Evolutionary conservation across 2,113 vertebrate genomes (phyloP).

Genomic region (Psilopsiagon aymara): DNA sequence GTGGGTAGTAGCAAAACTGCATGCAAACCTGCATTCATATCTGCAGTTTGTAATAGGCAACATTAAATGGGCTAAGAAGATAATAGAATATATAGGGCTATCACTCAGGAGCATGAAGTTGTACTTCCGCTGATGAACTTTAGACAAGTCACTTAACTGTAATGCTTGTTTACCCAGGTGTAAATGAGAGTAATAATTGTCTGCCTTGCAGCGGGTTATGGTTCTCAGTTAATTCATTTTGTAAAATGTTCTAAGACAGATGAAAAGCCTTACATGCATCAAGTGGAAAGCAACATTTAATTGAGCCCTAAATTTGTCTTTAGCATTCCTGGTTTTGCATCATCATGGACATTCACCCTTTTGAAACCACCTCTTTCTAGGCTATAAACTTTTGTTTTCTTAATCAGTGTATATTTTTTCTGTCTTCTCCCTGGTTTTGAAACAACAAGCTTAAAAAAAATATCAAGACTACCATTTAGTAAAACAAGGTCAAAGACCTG

Average conservation of each 20-base stretch:
- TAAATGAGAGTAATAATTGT: neutral
- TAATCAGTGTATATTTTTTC: neutral
- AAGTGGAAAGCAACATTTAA: neutral
- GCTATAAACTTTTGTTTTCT: neutral
- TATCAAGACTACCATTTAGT: neutral
- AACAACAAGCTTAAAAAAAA: neutral
- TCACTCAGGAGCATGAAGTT: neutral
- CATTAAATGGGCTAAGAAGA: neutral
- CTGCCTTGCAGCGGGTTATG: neutral
- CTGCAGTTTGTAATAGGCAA: neutral
- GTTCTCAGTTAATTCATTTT: conserved; percentile 8
- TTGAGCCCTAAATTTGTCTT: neutral
- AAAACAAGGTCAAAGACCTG: neutral
- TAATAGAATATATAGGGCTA: neutral
- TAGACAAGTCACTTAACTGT: neutral
- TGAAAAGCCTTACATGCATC: neutral
- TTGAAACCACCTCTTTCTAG: neutral
- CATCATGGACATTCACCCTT: neutral
- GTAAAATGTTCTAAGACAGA: neutral
- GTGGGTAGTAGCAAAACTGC: neutral
- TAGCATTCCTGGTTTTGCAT: neutral
- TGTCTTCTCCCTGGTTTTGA: neutral
- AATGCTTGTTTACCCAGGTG: neutral
- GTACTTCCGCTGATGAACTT: neutral
- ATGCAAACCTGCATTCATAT: neutral